Conservation (phyloP, 1,140 invertebrate genomes). For the Hetaerina americana region DNA sequence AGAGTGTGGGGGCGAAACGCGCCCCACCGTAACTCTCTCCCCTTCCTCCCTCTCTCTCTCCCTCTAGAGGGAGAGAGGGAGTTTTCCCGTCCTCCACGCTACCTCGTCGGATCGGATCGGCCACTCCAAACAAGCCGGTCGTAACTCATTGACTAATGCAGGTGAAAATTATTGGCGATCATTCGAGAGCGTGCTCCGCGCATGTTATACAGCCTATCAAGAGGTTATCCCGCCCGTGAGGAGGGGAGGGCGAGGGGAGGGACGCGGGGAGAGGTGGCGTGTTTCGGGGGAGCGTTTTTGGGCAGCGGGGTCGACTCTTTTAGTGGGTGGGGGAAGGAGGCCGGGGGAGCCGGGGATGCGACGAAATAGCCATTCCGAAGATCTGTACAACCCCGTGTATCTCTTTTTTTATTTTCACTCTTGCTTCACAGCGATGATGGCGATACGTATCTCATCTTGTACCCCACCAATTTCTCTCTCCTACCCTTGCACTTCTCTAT, state of each 20-base stretch:
- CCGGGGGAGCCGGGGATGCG: not conserved
- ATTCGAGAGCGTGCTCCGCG: not conserved
- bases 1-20: no score
- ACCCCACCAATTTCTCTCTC: not conserved
- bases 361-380: no score
- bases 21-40: no score
- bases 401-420: not conserved
- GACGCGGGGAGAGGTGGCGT: not conserved
- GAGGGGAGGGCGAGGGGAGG: not conserved
- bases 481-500: not conserved
- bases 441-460: not conserved
- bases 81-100: not conserved
- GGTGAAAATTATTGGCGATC: not conserved
- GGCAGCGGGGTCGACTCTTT: no score
- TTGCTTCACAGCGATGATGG: not conserved
- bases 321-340: not conserved
- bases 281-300: not conserved
- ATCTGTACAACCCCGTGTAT: no score
- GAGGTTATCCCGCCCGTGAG: not conserved
- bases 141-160: not conserved
- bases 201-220: not conserved
- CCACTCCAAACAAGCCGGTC: not conserved
- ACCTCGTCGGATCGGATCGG: no score
- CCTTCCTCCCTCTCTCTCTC: no score
- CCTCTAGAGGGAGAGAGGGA: no score